Base-by-base conservation (phyloP, 2,113 vertebrate species). In the Scytalopus superciliaris region DNA sequence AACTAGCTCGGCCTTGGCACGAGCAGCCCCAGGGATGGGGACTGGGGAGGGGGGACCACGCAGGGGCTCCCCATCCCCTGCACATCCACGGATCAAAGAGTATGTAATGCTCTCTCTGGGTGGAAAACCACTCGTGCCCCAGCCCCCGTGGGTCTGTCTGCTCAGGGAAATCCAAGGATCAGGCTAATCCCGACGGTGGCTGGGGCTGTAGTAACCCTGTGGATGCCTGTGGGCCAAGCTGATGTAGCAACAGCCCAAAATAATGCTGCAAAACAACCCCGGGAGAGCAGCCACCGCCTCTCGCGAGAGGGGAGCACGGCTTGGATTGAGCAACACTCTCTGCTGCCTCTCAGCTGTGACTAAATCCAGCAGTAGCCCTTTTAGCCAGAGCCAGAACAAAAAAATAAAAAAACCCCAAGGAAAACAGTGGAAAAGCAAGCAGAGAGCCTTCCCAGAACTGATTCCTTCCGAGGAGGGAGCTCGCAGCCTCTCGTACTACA, bases 201-300 rank as follows among this genome's bases (percentile, higher is more conserved):
- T 8, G 14, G 52, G 66, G 47, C 49, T 4, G 18, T 11, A 87
- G 47, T 19, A 47, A 53, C 37, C 82, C 25, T n/a, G 12, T 14
- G 39, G 63, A 4, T 12, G 66, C 64, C 83, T 3, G 47, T 16
- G 17, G 68, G 82, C 93, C 63, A 19, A 70, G 90, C 64, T 40
- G 76, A 84, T 49, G 94, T 37, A 78, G 62, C 78, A 91, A 91
- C 85, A 88, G 79, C 73, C 87, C 90, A 70, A 59, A 89, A 95
- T 50, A 77, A 68, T 70, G 92, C 68, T 91, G 84, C 90, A 73
- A 91, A 96, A 89, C 85, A 94, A 69, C 31, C 19, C 85, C 37
- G 13, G 91, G 77, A 24, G 83, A 94, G 89, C 67, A 19, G 76
- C 67, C 82, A 57, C 88, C 74, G 79, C 91, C 92, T 93, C 74